Percentiles rank a stretch among this genome's conserved stretches.
phyloP scores from a whole-genome alignment of 1,140 invertebrate genomes.

The Ceratosolen solmsi region DNA sequence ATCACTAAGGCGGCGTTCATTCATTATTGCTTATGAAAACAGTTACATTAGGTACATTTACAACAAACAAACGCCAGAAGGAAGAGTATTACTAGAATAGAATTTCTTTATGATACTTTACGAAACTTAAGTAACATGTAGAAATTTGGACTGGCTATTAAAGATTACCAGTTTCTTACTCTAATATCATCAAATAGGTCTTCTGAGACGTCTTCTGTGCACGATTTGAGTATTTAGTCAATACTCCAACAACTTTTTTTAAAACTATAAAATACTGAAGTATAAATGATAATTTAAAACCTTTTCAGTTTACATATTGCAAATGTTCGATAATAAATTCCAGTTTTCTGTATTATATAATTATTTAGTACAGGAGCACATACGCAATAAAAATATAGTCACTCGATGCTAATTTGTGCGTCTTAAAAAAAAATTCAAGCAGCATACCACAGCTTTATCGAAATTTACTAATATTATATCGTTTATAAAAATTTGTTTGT shows the following conservation, averaged over 20 bases:
- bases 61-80: constrained; percentile 37
- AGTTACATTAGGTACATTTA: constrained; percentile 26
- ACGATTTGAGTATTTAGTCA: constrained; percentile 41
- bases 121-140: constrained; percentile 12
- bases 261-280: constrained; percentile 48
- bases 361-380: constrained; percentile 16
- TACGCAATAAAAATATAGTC: constrained; percentile 22
- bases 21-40: constrained; percentile 49
- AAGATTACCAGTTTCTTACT: constrained; percentile 17
- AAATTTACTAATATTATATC: constrained; percentile 45
- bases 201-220: constrained; percentile 34
- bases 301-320: constrained; percentile 24
- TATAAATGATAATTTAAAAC: constrained; percentile 23
- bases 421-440: constrained; percentile 31
- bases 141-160: constrained; percentile 16
- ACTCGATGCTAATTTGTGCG: constrained; percentile 40
- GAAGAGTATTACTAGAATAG: constrained; percentile 42
- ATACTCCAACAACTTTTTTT: constrained; percentile 41
- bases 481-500: constrained; percentile 44
- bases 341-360: constrained; percentile 14
- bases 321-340: constrained; percentile 33
- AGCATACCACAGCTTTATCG: constrained; percentile 35
- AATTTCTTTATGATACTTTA: constrained; percentile 24
- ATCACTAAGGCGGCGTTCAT: constrained; percentile 38
- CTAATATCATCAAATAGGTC: constrained; percentile 34